These are phyloP conservation scores for Holotrichia oblita DNA, from an alignment of 1,140 invertebrate species.

Conservation along the genomic window DNA sequence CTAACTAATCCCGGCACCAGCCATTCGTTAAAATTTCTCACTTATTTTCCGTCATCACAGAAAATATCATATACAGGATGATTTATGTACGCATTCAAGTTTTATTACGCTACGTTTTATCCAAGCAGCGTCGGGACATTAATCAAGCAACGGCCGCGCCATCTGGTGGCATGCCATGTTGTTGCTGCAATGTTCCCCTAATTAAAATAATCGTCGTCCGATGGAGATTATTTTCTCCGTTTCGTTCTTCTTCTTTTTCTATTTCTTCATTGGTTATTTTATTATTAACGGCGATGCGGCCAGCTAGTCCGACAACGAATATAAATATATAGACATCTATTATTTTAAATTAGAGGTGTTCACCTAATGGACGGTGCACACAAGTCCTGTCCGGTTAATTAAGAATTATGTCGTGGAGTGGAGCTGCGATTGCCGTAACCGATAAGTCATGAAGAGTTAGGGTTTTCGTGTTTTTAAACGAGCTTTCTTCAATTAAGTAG, in stretches of 20 bases:
- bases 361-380: conserved; percentile 14
- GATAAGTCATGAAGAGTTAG: conserved; percentile 16
- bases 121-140: not conserved
- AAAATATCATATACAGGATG: conserved; percentile 13
- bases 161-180: conserved; percentile 1
- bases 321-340: conserved; percentile 21
- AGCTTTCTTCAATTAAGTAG: conserved; percentile 1
- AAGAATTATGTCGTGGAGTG: conserved; percentile 1
- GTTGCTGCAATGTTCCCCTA: conserved; percentile 1
- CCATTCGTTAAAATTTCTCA: conserved; percentile 20
- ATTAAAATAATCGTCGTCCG: conserved; percentile 16
- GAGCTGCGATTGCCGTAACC: not conserved
- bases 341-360: conserved; percentile 21
- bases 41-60: conserved; percentile 10
- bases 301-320: not conserved
- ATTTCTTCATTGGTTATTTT: conserved; percentile 4
- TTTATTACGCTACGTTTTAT: conserved; percentile 13
- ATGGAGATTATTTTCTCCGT: conserved; percentile 20
- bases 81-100: conserved; percentile 13
- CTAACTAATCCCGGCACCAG: conserved; percentile 10
- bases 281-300: conserved; percentile 2
- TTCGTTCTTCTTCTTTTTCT: conserved; percentile 2
- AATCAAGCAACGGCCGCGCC: conserved; percentile 8
- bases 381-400: conserved; percentile 19
- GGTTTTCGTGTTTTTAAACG: conserved; percentile 16